Evolutionary conservation across 2,113 vertebrate genomes (phyloP).

Genomic region (Thryonomys swinderianus): DNA sequence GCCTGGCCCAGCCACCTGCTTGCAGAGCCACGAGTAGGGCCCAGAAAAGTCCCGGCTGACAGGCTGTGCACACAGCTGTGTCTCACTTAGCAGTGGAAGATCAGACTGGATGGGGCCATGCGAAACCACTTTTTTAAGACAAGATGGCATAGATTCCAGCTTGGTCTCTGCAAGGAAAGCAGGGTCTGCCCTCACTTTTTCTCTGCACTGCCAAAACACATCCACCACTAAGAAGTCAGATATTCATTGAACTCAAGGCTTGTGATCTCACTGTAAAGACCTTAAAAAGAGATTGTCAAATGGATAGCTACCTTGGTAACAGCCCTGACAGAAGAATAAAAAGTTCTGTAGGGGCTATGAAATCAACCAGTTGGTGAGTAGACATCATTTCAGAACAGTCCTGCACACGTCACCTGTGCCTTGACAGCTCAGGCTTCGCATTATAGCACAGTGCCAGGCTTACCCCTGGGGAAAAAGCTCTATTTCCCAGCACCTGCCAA

Average conservation of each 20-base stretch:
- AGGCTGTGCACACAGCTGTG: not conserved
- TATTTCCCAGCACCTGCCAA: not conserved
- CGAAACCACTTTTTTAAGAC: not conserved
- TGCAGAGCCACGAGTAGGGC: not conserved
- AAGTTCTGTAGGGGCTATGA: not conserved
- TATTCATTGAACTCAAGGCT: not conserved
- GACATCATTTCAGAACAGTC: not conserved
- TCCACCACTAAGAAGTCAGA: not conserved
- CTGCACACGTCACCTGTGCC: accelerated
- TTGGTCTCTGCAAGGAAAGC: not conserved
- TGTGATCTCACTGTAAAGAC: not conserved
- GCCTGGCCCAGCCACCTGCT: not conserved
- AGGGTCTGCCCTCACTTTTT: not conserved
- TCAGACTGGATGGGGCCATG: not conserved
- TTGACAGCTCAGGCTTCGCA: accelerated
- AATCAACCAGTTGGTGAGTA: not conserved
- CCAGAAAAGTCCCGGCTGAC: not conserved
- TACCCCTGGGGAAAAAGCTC: not conserved
- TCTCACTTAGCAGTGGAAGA: not conserved
- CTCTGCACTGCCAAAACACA: not conserved
- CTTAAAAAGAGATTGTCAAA: not conserved
- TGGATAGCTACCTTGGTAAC: not conserved
- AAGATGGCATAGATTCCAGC: not conserved
- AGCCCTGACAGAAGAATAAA: not conserved
- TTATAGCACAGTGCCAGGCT: accelerated